Base-by-base conservation (phyloP, 2,797 vertebrate genomes). In the Smutsia temminckii region DNA sequence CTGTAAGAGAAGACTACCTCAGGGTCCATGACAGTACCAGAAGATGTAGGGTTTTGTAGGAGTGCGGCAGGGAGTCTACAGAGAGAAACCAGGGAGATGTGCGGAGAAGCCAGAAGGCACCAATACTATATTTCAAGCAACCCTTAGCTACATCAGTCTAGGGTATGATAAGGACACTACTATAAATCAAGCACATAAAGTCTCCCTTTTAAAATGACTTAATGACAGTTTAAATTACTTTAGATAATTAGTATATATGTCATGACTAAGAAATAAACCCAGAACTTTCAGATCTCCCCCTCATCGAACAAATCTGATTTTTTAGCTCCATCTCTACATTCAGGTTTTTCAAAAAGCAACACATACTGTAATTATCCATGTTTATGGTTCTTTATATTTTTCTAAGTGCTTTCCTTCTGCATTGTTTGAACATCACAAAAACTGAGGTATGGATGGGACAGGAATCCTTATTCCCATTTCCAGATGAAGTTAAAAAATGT, bases 281-380 rank as follows among this genome's bases (percentile, higher is more conserved):
- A 57, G 53, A 42, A 42, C 11, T 42, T 75, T n/a, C 37, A 34
- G 69, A 80, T 64, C 29, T 81, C 69, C 71, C 32, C 53, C 27
- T 75, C 12, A 55, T 6, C 42, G 13, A 75, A 61, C 53, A 92
- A 89, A n/a, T 42, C 40, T 42, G 27, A 40, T 85, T 55, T 40
- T 37, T 80, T 80, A 49, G 17, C 59, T 85, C 46, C 27, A 34
- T 80, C 61, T 92, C 71, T n/a, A 29, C 23, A 68, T 37, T 34
- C 32, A 72, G 64, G 66, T 51, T 94, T 93, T 89, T 14, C 57
- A n/a, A 89, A 46, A 91, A 89, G 53, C 46, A 37, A 79, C 89
- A 80, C 34, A 49, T 51, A 46, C 12, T 49, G 0, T 61, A 63
- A 42, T 64, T 40, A 3, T 91, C 42, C 49, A 1, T 32, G 32